Base-by-base conservation (phyloP, 2,113 vertebrate genomes). In the Alexandromys fortis region DNA sequence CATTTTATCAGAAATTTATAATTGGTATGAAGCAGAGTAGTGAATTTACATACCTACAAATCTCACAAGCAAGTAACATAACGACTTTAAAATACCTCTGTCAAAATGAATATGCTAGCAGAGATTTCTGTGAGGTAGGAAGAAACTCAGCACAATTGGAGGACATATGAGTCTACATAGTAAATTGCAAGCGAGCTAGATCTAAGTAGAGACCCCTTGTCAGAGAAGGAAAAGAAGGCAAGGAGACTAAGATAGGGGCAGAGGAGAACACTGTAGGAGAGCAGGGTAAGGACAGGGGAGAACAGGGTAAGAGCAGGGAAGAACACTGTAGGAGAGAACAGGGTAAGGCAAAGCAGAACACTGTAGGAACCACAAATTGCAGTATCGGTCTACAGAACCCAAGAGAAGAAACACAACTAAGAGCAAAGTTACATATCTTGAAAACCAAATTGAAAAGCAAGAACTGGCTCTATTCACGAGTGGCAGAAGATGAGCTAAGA, bases 361-460 rank as follows among this genome's bases (percentile, higher is more conserved):
- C 82, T 10, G 6, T 42, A 85, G 49, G 92, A 93, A 90, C 85
- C 42, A 58, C 2, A 92, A 87, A 88, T 85, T 33, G 45, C 3
- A 81, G 0, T 35, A 28, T 76, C 17, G 45, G 33, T 19, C 24
- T 61, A 86, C 0, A 63, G 12, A 92, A 75, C 12, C 9, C 45
- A 77, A 19, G 79, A 89, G 11, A 88, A 52, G 9, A 95, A 81
- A 86, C 4, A 91, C 21, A 76, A 21, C 10, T 70, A 52, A 78
- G 13, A 24, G 5, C 8, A 55, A 55, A 9, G 55, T 35, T 42
- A 30, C 17, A 45, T 67, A 49, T 0, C 4, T 3, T 38, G 1
- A 61, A 92, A 95, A 95, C 61, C 22, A 94, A 78, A 95, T 47
- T 22, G 77, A 96, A 92, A 89, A 1, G 12, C 1, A 78, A 94